Conservation (phyloP, 1,140 invertebrate species). For the Thaumatotibia leucotreta region DNA sequence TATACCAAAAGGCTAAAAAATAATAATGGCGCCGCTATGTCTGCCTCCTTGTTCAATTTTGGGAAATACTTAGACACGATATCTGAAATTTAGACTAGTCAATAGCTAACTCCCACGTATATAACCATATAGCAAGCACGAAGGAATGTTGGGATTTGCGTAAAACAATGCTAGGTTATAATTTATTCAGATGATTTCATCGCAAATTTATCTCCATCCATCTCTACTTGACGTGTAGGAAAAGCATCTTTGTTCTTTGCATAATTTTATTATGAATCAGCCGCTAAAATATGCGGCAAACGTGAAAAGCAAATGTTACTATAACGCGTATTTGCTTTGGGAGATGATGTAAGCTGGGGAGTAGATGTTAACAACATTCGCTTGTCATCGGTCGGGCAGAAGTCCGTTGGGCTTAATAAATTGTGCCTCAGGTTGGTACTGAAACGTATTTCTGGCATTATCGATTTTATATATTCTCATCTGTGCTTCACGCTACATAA, state of each 20-base stretch:
- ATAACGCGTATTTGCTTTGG: background rate
- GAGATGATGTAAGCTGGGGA: background rate
- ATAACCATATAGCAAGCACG: too few relatives aligned
- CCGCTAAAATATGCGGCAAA: background rate
- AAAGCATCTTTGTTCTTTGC: constrained; percentile 2
- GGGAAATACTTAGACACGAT: too few relatives aligned
- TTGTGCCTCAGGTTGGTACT: background rate
- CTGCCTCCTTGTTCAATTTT: too few relatives aligned
- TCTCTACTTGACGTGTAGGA: background rate
- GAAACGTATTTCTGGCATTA: background rate
- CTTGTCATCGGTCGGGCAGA: background rate
- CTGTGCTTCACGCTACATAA: background rate
- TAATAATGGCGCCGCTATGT: too few relatives aligned
- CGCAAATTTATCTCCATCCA: background rate
- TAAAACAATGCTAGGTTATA: background rate
- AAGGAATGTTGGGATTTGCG: too few relatives aligned
- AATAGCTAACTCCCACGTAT: too few relatives aligned
- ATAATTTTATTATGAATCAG: constrained; percentile 13
- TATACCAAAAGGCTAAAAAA: too few relatives aligned
- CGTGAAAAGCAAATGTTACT: constrained; percentile 1
- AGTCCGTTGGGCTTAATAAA: background rate
- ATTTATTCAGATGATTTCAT: constrained; percentile 2
- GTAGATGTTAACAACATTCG: background rate
- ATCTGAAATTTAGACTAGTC: too few relatives aligned
- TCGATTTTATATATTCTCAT: background rate